Conservation (phyloP, 2,888 invertebrate genomes). For the Apodemia duryi region DNA sequence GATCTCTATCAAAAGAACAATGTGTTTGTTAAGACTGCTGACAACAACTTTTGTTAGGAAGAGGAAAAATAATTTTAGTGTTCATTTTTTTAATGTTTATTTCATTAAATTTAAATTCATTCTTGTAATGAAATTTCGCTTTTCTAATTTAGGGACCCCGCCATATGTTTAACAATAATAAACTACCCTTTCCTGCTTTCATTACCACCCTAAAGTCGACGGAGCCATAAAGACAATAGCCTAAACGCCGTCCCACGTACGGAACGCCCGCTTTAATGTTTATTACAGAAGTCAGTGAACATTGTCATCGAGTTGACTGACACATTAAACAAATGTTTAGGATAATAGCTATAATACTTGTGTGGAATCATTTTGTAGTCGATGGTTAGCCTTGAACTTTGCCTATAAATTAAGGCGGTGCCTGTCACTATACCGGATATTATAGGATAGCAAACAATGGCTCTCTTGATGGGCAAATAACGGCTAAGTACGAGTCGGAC, state of each 20-base stretch:
- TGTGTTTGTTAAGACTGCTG: too few relatives aligned
- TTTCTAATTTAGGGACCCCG: too few relatives aligned
- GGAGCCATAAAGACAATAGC: not conserved
- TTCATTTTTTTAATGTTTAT: too few relatives aligned
- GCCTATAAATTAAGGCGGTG: not conserved
- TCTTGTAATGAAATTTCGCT: too few relatives aligned
- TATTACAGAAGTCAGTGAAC: not conserved
- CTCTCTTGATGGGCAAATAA: too few relatives aligned
- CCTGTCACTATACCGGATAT: not conserved
- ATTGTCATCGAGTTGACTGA: not conserved
- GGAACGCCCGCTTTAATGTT: not conserved
- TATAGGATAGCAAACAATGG: too few relatives aligned
- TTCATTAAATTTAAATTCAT: too few relatives aligned
- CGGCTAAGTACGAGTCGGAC: too few relatives aligned
- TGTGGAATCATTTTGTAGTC: not conserved
- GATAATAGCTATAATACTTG: not conserved
- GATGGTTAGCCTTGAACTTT: not conserved
- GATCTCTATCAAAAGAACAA: too few relatives aligned
- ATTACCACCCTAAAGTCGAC: not conserved
- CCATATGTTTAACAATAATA: too few relatives aligned
- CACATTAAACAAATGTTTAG: not conserved
- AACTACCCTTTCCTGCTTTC: not conserved
- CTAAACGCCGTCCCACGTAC: not conserved
- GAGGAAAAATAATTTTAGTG: too few relatives aligned
- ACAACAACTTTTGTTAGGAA: too few relatives aligned